Evolutionary conservation across 2,888 invertebrate species (phyloP).

Genomic region (Melitaea athalia): DNA sequence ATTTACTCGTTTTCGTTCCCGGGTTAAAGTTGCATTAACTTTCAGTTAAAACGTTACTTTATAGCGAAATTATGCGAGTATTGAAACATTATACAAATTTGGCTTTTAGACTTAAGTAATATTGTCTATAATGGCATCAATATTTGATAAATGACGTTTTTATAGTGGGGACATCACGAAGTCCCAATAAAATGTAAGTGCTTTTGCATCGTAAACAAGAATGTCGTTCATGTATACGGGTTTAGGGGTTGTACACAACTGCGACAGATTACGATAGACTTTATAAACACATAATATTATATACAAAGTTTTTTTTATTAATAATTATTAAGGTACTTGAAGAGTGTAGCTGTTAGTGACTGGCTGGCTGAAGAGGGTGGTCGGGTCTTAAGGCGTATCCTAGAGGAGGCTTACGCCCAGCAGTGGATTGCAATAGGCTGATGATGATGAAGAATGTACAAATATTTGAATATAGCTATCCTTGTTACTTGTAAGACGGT

Average conservation of each 20-base stretch:
- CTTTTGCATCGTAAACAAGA: slow-evolving; percentile 61
- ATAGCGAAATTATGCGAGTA: slow-evolving; percentile 26
- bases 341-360: too few species aligned
- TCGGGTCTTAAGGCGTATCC: too few species aligned
- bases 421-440: too few species aligned
- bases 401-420: too few species aligned
- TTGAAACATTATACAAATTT: slow-evolving; percentile 31
- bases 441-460: too few species aligned
- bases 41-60: slow-evolving; percentile 19
- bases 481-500: too few species aligned
- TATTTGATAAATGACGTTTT: slow-evolving; percentile 44
- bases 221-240: slow-evolving; percentile 49
- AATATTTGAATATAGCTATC: too few species aligned
- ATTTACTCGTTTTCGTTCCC: background rate
- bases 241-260: slow-evolving; percentile 27
- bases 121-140: slow-evolving; percentile 41
- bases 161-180: slow-evolving; percentile 61
- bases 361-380: too few species aligned
- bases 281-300: too few species aligned
- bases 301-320: too few species aligned
- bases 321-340: too few species aligned
- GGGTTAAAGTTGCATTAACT: slow-evolving; percentile 3
- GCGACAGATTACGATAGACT: slow-evolving; percentile 8
- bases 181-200: slow-evolving; percentile 64
- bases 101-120: slow-evolving; percentile 33